A percentile compares a stretch with the other conserved stretches of the same genome.
phyloP scores from a whole-genome alignment of 2,888 invertebrate genomes.

The Stegana nigrithorax region DNA sequence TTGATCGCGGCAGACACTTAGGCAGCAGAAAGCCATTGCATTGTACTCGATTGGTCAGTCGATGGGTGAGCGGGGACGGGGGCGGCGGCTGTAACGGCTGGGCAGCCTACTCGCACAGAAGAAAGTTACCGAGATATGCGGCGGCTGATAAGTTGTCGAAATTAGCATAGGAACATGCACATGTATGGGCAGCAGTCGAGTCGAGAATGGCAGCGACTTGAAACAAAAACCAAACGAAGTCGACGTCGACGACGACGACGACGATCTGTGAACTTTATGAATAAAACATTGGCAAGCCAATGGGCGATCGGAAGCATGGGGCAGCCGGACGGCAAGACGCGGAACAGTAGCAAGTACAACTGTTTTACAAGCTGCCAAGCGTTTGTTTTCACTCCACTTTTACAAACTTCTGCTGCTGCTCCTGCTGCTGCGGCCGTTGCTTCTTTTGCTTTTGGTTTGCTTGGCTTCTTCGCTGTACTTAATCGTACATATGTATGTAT shows the following conservation, averaged over 20 bases:
- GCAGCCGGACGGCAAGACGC: constrained; percentile 21
- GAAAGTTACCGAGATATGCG: constrained; percentile 44
- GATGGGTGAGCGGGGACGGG: too few relatives aligned
- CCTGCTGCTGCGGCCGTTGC: constrained; percentile 13
- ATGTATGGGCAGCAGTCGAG: constrained; percentile 1
- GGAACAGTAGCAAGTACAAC: constrained; percentile 51
- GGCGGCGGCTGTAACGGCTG: too few relatives aligned
- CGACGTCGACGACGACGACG: constrained; percentile 19
- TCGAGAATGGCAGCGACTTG: not conserved
- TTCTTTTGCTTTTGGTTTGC: constrained; percentile 26
- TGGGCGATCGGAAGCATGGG: not conserved
- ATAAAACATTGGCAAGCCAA: constrained; percentile 51
- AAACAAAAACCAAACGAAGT: constrained; percentile 10
- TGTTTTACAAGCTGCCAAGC: constrained; percentile 57
- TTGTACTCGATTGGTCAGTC: too few relatives aligned
- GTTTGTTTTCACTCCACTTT: constrained; percentile 33
- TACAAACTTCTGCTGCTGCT: not conserved
- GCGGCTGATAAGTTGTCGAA: constrained; percentile 50
- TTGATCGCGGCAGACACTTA: too few relatives aligned
- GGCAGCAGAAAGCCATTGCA: too few relatives aligned
- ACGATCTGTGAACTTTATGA: constrained; percentile 46
- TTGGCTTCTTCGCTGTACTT: not conserved
- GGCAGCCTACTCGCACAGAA: too few relatives aligned
- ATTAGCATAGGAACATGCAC: constrained; percentile 49
- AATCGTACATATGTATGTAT: not conserved